These are phyloP conservation scores for Diadumene lineata DNA, from an alignment of 92 coral and sea anemone genomes.

Conservation along the genomic window DNA sequence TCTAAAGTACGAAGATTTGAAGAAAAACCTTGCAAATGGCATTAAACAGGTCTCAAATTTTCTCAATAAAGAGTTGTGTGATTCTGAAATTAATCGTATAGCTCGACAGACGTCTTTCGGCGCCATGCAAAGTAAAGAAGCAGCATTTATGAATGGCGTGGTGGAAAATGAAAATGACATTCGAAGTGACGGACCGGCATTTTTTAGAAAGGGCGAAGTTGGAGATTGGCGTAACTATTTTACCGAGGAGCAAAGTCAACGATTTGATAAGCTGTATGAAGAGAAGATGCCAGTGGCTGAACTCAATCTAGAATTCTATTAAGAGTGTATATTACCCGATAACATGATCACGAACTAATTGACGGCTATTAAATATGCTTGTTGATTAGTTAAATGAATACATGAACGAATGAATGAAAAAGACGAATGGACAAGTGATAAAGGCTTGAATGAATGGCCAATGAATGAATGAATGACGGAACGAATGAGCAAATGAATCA, in stretches of 20 bases:
- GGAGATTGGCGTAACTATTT: constrained; percentile 42
- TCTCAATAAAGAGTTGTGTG: constrained; percentile 33
- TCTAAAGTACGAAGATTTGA: constrained; percentile 6
- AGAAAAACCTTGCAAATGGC: constrained; percentile 9
- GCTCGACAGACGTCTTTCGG: constrained; percentile 37
- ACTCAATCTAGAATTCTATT: constrained; percentile 21
- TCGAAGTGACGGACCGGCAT: neutral
- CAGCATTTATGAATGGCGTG: neutral
- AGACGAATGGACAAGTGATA: too few species aligned
- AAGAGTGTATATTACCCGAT: too few species aligned
- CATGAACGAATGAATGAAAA: too few species aligned
- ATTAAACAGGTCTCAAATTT: constrained; percentile 32
- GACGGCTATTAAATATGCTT: too few species aligned
- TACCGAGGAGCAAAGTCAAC: constrained; percentile 24
- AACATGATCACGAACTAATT: too few species aligned
- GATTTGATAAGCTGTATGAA: constrained; percentile 16
- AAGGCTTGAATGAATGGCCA: too few species aligned
- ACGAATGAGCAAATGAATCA: too few species aligned
- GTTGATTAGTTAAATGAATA: too few species aligned
- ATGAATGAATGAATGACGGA: too few species aligned
- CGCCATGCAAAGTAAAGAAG: constrained; percentile 17
- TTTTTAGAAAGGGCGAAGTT: constrained; percentile 40
- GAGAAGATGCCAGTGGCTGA: constrained; percentile 25
- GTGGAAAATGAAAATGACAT: neutral
- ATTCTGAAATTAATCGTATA: constrained; percentile 20